Percentiles rank a stretch among this genome's conserved stretches.
Conservation (phyloP, 1,140 invertebrate species). For the Zophobas morio region DNA sequence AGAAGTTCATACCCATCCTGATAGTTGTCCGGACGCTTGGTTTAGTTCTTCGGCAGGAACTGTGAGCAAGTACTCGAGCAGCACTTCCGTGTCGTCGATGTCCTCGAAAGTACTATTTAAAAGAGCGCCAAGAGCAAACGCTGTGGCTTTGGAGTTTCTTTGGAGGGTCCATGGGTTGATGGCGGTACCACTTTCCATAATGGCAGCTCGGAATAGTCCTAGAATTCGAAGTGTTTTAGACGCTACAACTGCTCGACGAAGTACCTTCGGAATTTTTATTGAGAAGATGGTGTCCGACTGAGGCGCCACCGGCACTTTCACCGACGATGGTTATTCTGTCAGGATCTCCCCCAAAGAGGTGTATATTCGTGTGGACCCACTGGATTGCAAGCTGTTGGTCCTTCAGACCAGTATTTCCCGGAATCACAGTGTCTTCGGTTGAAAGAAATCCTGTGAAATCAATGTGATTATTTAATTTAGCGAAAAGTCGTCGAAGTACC, state of each 20-base stretch:
- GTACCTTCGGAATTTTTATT: constrained; percentile 65
- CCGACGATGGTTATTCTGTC: constrained; percentile 66
- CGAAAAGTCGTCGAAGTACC: background rate
- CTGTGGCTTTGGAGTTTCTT: constrained; percentile 12
- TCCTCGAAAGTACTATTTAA: constrained; percentile 8
- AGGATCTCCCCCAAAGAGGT: constrained; percentile 65
- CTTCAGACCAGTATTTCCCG: constrained; percentile 68
- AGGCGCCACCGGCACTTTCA: constrained; percentile 66
- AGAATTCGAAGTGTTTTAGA: background rate
- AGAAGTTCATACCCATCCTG: background rate
- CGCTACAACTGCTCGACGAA: background rate
- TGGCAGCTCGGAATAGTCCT: constrained; percentile 74
- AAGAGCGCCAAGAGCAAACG: constrained; percentile 1
- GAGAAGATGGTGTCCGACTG: constrained; percentile 63
- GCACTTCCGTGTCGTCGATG: constrained; percentile 5
- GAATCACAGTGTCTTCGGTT: constrained; percentile 65
- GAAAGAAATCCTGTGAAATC: constrained; percentile 63
- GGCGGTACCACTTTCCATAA: constrained; percentile 72
- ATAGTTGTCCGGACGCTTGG: background rate
- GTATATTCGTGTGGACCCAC: constrained; percentile 68
- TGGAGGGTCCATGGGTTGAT: constrained; percentile 67
- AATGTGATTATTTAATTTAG: background rate
- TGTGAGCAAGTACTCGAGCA: constrained; percentile 8
- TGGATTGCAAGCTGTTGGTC: constrained; percentile 69
- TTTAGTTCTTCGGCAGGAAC: constrained; percentile 8